These are phyloP conservation scores for Mylabris sibirica DNA, from an alignment of 2,888 invertebrate species.

Conservation along the genomic window DNA sequence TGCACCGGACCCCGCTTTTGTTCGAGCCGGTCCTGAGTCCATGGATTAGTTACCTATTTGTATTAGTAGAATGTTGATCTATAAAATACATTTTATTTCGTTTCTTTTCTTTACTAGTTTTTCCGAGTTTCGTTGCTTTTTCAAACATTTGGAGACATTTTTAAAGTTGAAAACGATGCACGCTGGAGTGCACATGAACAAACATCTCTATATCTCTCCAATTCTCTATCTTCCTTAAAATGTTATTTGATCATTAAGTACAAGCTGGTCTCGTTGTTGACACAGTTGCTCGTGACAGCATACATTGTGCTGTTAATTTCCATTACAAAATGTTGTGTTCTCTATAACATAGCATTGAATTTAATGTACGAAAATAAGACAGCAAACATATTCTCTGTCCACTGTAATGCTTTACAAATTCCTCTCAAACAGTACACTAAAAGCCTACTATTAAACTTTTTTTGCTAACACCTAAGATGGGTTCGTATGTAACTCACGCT, in stretches of 20 bases:
- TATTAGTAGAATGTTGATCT: not conserved
- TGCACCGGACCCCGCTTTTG: too few species aligned
- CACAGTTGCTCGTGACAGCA: constrained; percentile 29
- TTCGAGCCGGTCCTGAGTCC: too few species aligned
- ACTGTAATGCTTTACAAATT: too few species aligned
- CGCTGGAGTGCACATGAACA: not conserved
- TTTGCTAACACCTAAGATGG: too few species aligned
- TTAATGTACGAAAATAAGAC: constrained; percentile 17
- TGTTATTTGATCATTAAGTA: constrained; percentile 26
- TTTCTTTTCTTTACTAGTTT: not conserved
- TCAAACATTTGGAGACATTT: not conserved
- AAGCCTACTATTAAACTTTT: too few species aligned
- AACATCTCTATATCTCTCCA: not conserved
- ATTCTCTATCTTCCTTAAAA: constrained; percentile 14
- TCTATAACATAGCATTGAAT: constrained; percentile 27
- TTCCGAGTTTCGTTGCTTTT: not conserved
- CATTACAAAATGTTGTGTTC: constrained; percentile 27
- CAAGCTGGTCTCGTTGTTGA: constrained; percentile 29
- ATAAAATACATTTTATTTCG: too few species aligned
- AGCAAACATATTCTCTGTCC: not conserved
- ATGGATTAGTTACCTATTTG: not conserved
- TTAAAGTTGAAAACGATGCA: not conserved
- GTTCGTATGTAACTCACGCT: too few species aligned
- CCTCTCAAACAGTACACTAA: too few species aligned
- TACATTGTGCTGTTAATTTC: constrained; percentile 29